phyloP scores from a whole-genome alignment of 2,888 invertebrate species.

The Pegoplata infirma region DNA sequence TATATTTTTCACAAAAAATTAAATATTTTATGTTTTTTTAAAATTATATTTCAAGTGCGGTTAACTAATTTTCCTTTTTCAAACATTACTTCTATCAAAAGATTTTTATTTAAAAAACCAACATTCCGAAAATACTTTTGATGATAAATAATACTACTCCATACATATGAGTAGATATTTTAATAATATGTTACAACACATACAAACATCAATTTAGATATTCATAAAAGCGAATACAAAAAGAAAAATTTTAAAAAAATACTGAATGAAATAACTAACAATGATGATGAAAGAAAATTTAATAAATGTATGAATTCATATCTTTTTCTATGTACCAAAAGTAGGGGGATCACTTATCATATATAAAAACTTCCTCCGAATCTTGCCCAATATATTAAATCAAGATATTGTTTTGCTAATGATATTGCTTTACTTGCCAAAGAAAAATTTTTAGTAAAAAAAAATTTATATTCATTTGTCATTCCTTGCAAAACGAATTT shows the following conservation, averaged over 20 bases:
- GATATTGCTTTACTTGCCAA: too few species aligned
- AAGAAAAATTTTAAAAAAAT: not conserved
- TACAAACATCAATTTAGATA: not conserved
- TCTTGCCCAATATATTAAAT: too few species aligned
- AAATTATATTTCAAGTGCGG: conserved; percentile 21
- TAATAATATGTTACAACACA: not conserved
- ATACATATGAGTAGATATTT: conserved; percentile 20
- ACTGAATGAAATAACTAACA: conserved; percentile 12
- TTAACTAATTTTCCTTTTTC: not conserved
- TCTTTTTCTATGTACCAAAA: too few species aligned
- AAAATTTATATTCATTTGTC: too few species aligned
- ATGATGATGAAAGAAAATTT: conserved; percentile 23
- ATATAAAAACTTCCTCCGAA: too few species aligned
- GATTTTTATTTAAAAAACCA: conserved; percentile 36
- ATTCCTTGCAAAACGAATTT: too few species aligned
- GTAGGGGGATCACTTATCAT: too few species aligned
- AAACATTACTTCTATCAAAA: conserved; percentile 29
- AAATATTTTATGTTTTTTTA: conserved; percentile 17
- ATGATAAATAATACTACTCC: conserved; percentile 50
- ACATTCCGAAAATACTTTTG: conserved; percentile 33
- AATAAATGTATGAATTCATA: too few species aligned
- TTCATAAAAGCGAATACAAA: not conserved
- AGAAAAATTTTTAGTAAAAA: too few species aligned
- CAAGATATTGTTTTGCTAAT: too few species aligned
- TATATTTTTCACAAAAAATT: too few species aligned